Base-by-base conservation (phyloP, 2,797 vertebrate genomes). In the Sebastes kiyomatsui region DNA sequence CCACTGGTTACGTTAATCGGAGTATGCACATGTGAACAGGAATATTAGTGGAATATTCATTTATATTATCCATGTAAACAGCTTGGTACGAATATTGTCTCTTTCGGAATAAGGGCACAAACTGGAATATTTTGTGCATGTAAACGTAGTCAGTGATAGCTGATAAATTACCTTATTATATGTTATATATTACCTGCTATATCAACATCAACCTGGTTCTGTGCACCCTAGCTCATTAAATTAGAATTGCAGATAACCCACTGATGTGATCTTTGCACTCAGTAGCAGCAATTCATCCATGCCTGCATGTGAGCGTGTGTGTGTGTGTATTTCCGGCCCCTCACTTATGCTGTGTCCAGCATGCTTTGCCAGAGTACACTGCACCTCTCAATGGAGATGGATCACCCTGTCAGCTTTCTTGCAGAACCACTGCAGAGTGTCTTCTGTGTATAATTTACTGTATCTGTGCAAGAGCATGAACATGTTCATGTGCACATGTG, bases 331-430 rank as follows among this genome's bases (percentile, higher is more conserved):
- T 20, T 46, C 46, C 78, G 78, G 70, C 46, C 73, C 49, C 67
- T 87, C 46, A 52, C 76, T 80, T 69, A 67, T 58, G 67, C 79
- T 46, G 46, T 68, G 66, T 86, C 79, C 73, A 79, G 70, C 68
- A 30, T 82, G 30, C 83, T 90, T 85, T 84, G 52, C 70, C 59
- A 86, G 77, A 85, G 83, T 75, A 76, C 67, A 35, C 77, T 83
- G 72, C 76, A 82, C 79, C 75, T 76, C 69, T 16, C 86, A 91
- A 89, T 90, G 82, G 84, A 94, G 87, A 95, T 88, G 77, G 86
- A 95, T 95, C 90, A 90, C 88, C 84, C 83, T 90, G 91, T 94
- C 90, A 92, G 81, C 71, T 61, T 64, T 72, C 60, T 76, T 59
- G 46, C 85, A 77, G 68, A 80, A 67, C 80, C 67, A 67, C 76